Evolutionary conservation across 2,888 invertebrate genomes (phyloP), one percentile per base, ranked within the genome.

Genomic region (Pardosa pseudoannulata): DNA sequence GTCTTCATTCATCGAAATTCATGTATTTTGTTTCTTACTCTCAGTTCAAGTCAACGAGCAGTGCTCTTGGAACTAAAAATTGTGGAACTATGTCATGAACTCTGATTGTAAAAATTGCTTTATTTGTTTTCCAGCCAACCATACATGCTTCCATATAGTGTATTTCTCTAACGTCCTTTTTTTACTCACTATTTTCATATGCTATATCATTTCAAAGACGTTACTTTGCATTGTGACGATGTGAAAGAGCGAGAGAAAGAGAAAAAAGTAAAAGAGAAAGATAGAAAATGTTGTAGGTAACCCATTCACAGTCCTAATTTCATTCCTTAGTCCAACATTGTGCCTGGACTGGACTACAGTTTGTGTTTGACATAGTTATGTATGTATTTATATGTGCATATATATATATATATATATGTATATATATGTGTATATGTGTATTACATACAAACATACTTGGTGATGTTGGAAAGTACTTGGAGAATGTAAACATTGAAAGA

Each of bases 21-120:
- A 23, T 46, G 31, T 46, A 64, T 29, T 72, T 79, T 64, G 72
- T 64, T 79, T 65, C 65, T 79, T 19, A 32, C 23, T n/a, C n/a
- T n/a, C n/a, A n/a, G n/a, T n/a, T 32, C 65, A 67, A 32, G 2
- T 32, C 41, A 23, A n/a, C 41, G 79, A 65, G 62, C 41, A 32
- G 23, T 70, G 71, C 68, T 13, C 28, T 41, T 71, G 41, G 13
- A 56, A 39, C n/a, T 78, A 56, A 56, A 78, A 27, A 32, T 50
- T 78, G 23, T 32, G 19, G 36, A 36, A 36, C 27, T 41, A 72
- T 16, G n/a, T 68, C 39, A 79, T 79, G 76, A 29, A 71, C 64
- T 79, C 39, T 62, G 71, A 31, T 19, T 79, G 19, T 31, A 16
- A 11, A 32, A 32, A 3, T 62, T 29, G 46, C 64, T 79, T 27